Base-by-base conservation (phyloP, 2,888 invertebrate genomes). In the Troilus luridus region DNA sequence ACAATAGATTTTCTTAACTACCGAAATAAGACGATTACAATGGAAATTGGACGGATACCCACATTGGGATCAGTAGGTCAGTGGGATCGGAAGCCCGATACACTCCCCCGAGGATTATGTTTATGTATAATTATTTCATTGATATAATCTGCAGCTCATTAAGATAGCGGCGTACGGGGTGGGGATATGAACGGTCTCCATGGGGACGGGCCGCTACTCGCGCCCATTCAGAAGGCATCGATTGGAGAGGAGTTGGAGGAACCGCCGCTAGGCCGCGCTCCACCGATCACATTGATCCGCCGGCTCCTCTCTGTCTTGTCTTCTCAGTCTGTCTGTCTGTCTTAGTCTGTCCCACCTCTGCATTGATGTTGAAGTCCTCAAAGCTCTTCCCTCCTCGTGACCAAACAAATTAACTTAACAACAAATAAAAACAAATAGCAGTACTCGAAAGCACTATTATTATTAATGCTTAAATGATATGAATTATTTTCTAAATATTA, bases 141-240 rank as follows among this genome's bases (percentile, higher is more conserved):
- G 85, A 85, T 85, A n/a, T 58, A 58, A 85, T 85, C n/a, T n/a
- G n/a, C 21, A 3, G 11, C 85, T 58, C 85, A 85, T 85, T 85
- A 85, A 85, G n/a, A 56, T 56, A 85, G 54, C 41, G 5, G 0
- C 54, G 54, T 85, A 85, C 12, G 81, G 56, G 56, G 54, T 54
- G 85, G 56, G 85, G 11, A n/a, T 56, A 85, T 85, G 85, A 85
- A 85, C 85, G 85, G 89, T 91, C 62, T 10, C 90, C 91, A 90
- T 81, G 91, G 91, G 17, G 81, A 91, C 91, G 90, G 27, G 91
- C 88, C 91, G 81, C 89, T 88, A 81, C 21, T 81, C 72, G 72
- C 64, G 58, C 88, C 88, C 91, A 91, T 91, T 91, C 91, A 91
- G 64, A 91, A 91, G 64, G 67, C 91, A 92, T 92, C 91, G 91